Conservation (phyloP, 2,888 invertebrate species). For the Papilio protenor region DNA sequence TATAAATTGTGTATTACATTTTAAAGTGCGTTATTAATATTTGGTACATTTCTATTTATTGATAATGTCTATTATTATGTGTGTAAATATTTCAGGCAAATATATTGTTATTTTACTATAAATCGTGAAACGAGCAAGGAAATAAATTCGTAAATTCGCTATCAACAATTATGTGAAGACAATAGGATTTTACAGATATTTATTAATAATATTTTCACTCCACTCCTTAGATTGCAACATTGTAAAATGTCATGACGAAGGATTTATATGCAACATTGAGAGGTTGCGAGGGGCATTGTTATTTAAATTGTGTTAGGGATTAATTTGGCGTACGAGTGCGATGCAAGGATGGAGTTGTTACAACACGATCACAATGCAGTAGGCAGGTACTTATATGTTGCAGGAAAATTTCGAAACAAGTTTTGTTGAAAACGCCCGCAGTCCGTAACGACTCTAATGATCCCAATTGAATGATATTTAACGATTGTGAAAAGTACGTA, state of each 20-base stretch:
- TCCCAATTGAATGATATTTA: slow-evolving; percentile 42
- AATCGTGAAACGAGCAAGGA: too few relatives aligned
- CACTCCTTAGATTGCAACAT: slow-evolving; percentile 36
- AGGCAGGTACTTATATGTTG: slow-evolving; percentile 41
- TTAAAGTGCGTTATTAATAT: too few relatives aligned
- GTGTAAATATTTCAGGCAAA: too few relatives aligned
- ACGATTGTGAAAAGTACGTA: slow-evolving; percentile 31
- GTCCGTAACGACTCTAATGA: slow-evolving; percentile 36
- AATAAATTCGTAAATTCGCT: not conserved
- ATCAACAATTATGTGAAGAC: not conserved
- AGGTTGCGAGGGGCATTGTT: slow-evolving; percentile 32
- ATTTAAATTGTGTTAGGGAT: slow-evolving; percentile 37
- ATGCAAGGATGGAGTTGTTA: slow-evolving; percentile 40
- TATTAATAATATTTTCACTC: slow-evolving; percentile 7
- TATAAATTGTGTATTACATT: too few relatives aligned
- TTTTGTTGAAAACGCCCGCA: slow-evolving; percentile 46
- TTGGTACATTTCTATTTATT: too few relatives aligned
- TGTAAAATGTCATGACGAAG: slow-evolving; percentile 40
- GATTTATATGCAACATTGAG: slow-evolving; percentile 32
- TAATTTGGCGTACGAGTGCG: slow-evolving; percentile 35
- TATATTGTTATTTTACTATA: too few relatives aligned
- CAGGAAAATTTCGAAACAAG: slow-evolving; percentile 42
- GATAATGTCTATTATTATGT: too few relatives aligned
- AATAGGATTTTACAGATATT: not conserved
- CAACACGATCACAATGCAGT: slow-evolving; percentile 46